These are phyloP conservation scores for Sciurus vulgaris DNA, from an alignment of 2,797 vertebrate genomes.

Conservation along the genomic window DNA sequence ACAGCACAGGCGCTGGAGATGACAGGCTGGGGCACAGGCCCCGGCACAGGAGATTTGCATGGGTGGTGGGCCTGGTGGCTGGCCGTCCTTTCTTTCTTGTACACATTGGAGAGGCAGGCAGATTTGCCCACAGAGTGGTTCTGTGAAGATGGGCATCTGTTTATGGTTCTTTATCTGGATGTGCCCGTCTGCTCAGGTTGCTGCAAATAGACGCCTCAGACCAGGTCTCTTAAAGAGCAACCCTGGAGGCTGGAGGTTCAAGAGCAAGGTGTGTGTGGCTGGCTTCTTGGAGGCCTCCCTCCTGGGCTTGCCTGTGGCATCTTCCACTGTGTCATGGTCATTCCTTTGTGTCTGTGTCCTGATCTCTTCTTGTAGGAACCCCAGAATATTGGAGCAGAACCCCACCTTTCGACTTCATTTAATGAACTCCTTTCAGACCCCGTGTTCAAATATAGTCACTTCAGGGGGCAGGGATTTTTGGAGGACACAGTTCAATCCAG, in stretches of 20 bases:
- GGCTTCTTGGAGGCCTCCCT: not conserved
- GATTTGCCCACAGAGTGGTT: not conserved
- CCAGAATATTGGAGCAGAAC: not conserved
- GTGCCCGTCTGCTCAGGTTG: not conserved
- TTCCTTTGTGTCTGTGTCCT: not conserved
- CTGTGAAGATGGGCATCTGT: not conserved
- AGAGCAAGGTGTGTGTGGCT: rapidly evolving
- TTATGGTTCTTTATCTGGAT: not conserved
- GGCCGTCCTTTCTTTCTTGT: not conserved
- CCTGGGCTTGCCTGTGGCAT: rapidly evolving
- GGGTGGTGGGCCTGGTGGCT: no score
- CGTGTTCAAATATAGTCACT: not conserved
- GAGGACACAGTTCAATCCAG: not conserved
- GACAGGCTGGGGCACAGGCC: no score
- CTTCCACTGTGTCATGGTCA: no score
- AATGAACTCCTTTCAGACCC: not conserved
- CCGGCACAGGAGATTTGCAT: no score
- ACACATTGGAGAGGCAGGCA: not conserved
- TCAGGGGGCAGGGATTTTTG: not conserved
- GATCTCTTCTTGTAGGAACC: not conserved
- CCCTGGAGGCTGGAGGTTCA: not conserved
- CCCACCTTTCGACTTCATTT: not conserved
- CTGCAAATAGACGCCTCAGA: rapidly evolving
- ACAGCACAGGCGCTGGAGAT: no score
- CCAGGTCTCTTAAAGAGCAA: rapidly evolving